Evolutionary conservation across 2,113 vertebrate genomes (phyloP), one percentile per base, ranked within the genome.

Genomic region (Phalacrocorax carbo): DNA sequence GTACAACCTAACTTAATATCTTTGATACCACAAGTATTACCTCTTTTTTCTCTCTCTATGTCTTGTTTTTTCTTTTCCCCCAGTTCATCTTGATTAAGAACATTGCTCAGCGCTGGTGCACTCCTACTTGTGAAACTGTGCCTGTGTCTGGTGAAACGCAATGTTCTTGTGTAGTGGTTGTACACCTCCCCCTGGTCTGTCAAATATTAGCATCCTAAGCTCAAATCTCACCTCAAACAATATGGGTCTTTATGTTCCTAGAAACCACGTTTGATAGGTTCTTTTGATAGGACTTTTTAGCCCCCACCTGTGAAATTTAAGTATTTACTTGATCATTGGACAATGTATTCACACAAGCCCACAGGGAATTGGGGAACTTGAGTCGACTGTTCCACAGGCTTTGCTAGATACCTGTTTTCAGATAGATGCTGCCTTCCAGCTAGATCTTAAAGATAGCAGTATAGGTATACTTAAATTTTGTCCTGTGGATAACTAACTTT

Each of bases 281-380:
- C 4, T 71, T 83, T 64, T 80, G 13, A 15, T 5, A 49, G 19
- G 21, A 17, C 2, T 75, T 70, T 79, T 86, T 44, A 77, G 7
- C 5, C 3, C 7, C 4, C 4, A 54, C 1, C 3, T 21, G 13
- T 60, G 19, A 75, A 79, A 68, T 36, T 15, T 5, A 51, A 32
- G 10, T 79, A 42, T 36, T 75, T 75, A 30, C 7, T 16, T 64
- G 20, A 4, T 51, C 29, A 3, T 22, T 60, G 27, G 9, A 64
- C 62, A 83, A 68, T 0, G 0, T 26, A 22, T 23, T 60, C 13
- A 1, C 10, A 5, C 0, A 0, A 60, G 9, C 8, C 38, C 17
- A 4, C 0, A 5, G 23, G n/a, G 17, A 68, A 26, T 1, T 25
- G 15, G 16, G 16, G 5, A 84, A 54, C 9, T 17, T 68, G 7